Evolutionary conservation across 2,797 vertebrate species (phyloP), one percentile per base, ranked within the genome.

Genomic region (Myotis daubentonii): DNA sequence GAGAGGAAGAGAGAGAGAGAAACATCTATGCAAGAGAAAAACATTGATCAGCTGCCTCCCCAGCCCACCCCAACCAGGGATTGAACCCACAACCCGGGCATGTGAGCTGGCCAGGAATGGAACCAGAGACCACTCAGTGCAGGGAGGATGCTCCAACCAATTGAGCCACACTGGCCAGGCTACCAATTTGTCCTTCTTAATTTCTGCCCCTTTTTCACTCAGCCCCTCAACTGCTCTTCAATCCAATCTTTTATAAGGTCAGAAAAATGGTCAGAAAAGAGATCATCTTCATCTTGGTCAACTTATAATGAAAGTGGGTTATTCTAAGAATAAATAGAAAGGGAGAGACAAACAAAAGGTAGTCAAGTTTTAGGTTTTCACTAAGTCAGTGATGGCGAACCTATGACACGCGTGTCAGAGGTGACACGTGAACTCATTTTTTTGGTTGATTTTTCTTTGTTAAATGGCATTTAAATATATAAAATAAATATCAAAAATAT

Each of bases 181-280:
- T 33, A n/a, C 7, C 10, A 82, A 82, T 65, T n/a, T 82, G 38
- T 62, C 41, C 17, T 80, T 60, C 36, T 41, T 60, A 41, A 60
- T 38, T 36, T 25, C 23, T 80, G 10, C 53, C 23, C 36, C 33
- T 19, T 80, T 79, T 57, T 57, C 10, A 60, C 23, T 25, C 2
- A 80, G 36, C 23, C 23, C 25, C 8, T 9, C 33, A 57, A 60
- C 8, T 5, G 8, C 15, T 80, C 36, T 72, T 72, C 15, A 44
- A 1, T 72, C 23, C 70, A 72, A 53, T 51, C 49, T 87, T 55
- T 87, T 85, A 74, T 71, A 89, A 93, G 33, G 28, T 66, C 65
- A 66, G 65, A 81, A 89, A 49, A 96, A 41, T 60, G 20, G 13
- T 71, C 44, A 94, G 13, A 81, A 89, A 87, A 85, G 71, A 80